A percentile compares a stretch with the other conserved stretches of the same genome.
These are phyloP conservation scores for Hemistola chrysoprasaria DNA, from an alignment of 2,888 invertebrate genomes.

Conservation along the genomic window DNA sequence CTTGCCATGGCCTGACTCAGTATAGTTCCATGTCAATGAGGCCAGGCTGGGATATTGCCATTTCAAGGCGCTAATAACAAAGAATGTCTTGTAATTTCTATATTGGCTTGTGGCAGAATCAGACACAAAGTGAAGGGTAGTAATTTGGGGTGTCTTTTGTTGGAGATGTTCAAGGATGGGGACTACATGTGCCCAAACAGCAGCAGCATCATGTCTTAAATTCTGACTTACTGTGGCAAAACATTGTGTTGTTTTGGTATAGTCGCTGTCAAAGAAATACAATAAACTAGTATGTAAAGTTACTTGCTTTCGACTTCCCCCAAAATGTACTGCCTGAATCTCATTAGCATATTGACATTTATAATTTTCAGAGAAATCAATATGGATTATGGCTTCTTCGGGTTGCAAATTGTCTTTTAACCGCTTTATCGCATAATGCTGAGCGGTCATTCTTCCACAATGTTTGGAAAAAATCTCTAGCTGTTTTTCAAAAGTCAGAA, in stretches of 20 bases:
- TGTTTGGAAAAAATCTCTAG: constrained; percentile 1
- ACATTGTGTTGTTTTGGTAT: constrained; percentile 3
- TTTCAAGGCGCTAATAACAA: no score
- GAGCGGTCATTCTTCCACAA: constrained; percentile 4
- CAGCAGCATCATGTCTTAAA: constrained; percentile 5
- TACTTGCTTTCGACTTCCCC: constrained; percentile 3
- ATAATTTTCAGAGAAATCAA: constrained; percentile 2
- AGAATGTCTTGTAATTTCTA: no score
- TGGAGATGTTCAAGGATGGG: background rate
- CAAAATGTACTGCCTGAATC: constrained; percentile 3
- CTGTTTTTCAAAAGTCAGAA: background rate
- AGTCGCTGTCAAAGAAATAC: constrained; percentile 2
- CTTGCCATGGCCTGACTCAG: no score
- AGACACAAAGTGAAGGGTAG: no score
- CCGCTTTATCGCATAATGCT: constrained; percentile 1
- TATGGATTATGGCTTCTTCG: background rate
- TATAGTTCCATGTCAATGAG: no score
- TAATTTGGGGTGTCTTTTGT: background rate
- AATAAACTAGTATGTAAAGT: constrained; percentile 3
- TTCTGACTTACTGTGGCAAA: constrained; percentile 1
- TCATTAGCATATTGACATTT: constrained; percentile 3
- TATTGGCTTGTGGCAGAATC: no score
- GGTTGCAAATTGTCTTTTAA: constrained; percentile 3
- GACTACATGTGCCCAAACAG: background rate
- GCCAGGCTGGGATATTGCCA: no score